These are phyloP conservation scores for Pristionchus maxplancki DNA, from an alignment of 2,888 invertebrate species.

Conservation along the genomic window DNA sequence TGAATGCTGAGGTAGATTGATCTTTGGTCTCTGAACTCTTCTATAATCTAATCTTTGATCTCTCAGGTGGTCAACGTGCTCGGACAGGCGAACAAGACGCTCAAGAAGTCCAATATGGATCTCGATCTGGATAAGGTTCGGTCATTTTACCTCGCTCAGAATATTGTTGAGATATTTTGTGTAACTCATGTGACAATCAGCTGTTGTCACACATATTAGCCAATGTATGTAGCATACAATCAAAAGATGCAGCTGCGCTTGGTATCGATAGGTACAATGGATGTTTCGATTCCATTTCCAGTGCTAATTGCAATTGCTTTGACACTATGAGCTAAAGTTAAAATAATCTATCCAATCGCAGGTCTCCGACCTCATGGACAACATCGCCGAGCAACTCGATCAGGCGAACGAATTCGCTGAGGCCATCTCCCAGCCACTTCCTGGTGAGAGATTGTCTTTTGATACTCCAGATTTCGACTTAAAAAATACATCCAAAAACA, in stretches of 20 bases:
- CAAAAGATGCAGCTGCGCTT: too few species aligned
- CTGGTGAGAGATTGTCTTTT: not conserved
- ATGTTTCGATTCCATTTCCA: too few species aligned
- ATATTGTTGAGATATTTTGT: too few species aligned
- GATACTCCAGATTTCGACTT: not conserved
- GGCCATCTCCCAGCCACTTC: constrained; percentile 63
- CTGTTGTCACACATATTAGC: too few species aligned
- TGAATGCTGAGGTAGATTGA: constrained; percentile 57
- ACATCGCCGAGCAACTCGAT: constrained; percentile 64
- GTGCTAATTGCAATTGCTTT: too few species aligned
- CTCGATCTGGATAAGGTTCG: constrained; percentile 64
- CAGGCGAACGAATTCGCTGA: constrained; percentile 60
- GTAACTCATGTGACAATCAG: too few species aligned
- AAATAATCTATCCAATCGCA: too few species aligned
- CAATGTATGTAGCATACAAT: too few species aligned
- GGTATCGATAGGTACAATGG: too few species aligned
- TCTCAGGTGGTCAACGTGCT: constrained; percentile 62
- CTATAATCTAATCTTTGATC: constrained; percentile 35
- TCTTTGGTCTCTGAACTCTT: not conserved
- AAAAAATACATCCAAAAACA: too few species aligned
- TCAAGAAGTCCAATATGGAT: constrained; percentile 63
- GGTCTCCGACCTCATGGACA: constrained; percentile 67
- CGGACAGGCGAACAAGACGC: constrained; percentile 61
- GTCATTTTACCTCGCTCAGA: too few species aligned
- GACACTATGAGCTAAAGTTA: too few species aligned